Base-by-base conservation (phyloP, 2,113 vertebrate species). In the Alectura lathami region DNA sequence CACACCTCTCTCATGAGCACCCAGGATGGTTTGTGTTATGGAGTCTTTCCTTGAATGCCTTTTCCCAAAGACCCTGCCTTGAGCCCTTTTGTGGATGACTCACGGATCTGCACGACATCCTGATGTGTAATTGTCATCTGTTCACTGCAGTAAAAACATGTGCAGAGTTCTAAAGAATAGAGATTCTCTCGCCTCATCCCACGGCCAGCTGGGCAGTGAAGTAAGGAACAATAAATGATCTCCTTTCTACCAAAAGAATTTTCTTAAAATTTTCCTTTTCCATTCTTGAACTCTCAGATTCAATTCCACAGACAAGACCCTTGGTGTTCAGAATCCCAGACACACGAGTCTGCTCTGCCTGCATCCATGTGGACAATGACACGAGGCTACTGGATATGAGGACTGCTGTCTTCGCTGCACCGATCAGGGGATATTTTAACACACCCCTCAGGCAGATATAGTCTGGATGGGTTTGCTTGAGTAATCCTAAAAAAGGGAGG, bases 111-210 rank as follows among this genome's bases (percentile, higher is more conserved):
- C 3, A 11, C 4, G 50, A 75, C 26, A 79, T 59, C 34, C 70
- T 86, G 43, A 51, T 1, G 3, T 32, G 43, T 14, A 48, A 43
- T 14, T 59, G 36, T 63, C 72, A 76, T 56, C 79, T 73, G 60
- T 11, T 47, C 79, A 66, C 47, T 53, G 60, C 1, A 75, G 43
- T 4, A 17, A 60, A 72, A 75, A 32, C 18, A 40, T 0, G 0
- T n/a, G 30, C 51, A 36, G 62, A 75, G 27, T 48, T 36, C 32
- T 27, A 53, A 38, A 85, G 67, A 73, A 48, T 0, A 59, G 13
- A 29, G 53, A 94, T 15, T 80, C 34, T 60, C 13, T 30, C 34
- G 38, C 21, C 42, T 38, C 11, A 23, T 30, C 34, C 22, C 57
- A 48, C 8, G 34, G 47, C 34, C n/a, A 29, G 47, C 24, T 38